Evolutionary conservation across 1,140 invertebrate species (phyloP), one percentile per base, ranked within the genome.

Genomic region (Drosophila pseudoobscura): DNA sequence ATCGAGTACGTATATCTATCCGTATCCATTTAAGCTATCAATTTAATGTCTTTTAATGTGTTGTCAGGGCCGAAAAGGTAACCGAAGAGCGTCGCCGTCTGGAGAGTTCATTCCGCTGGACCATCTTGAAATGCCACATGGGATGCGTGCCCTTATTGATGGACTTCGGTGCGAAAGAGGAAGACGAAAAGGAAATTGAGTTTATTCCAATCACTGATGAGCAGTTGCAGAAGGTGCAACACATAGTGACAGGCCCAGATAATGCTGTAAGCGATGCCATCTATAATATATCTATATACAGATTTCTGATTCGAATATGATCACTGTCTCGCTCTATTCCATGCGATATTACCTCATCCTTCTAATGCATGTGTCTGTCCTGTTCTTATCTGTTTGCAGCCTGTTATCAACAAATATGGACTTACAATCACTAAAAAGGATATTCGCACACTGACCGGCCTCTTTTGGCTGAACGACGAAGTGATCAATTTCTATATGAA

Each of bases 391-490:
- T 52, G 6, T 6, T 39, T 39, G 35, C 35, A 39, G 35, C 35
- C 35, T 11, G 1, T 39, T 4, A 39, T 39, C 11, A 11, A 1
- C 1, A 39, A 39, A 13, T 39, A 39, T 13, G 11, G 2, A 11
- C 35, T 39, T 0, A 39, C 9, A 13, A 39, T 39, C 1, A 2
- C 3, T 0, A 39, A 39, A 13, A 39, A 39, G 11, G 98, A 99
- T 91, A 94, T 99, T 8, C 92, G 94, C 56, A 99, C 98, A 0
- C 90, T 99, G 2, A 84, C 53, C 0, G 96, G 96, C 0, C 92
- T 96, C 0, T 97, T 97, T 91, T 99, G 98, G 98, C 92, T 99
- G 0, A 99, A 99, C 89, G 98, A 99, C 92, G 97, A 99, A 92
- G 96, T 99, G 1, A 99, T 91, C 4, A 91, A 91, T 17, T 91